A percentile compares a stretch with the other conserved stretches of the same genome.
phyloP scores from a whole-genome alignment of 2,888 invertebrate species.

The Megaustenia siamemsis region DNA sequence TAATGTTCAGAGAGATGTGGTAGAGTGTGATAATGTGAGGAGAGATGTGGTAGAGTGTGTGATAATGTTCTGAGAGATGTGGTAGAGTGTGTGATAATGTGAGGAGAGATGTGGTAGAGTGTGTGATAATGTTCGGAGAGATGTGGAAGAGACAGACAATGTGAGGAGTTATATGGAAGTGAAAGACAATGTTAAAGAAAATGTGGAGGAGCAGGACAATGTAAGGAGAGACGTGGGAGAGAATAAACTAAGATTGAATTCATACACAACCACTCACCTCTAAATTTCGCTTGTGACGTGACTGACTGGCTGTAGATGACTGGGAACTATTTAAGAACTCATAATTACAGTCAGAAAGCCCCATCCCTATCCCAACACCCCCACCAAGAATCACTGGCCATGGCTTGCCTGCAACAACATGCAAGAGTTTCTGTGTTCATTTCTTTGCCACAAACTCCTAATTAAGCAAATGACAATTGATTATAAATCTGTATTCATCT shows the following conservation, averaged over 20 bases:
- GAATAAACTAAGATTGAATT: background rate
- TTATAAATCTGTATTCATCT: too few species aligned
- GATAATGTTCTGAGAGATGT: too few species aligned
- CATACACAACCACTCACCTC: background rate
- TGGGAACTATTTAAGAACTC: conserved; percentile 80
- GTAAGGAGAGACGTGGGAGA: background rate
- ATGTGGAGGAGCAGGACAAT: background rate
- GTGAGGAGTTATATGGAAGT: background rate
- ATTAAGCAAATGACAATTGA: too few species aligned
- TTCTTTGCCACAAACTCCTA: too few species aligned
- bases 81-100: too few species aligned
- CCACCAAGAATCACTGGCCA: conserved; percentile 94
- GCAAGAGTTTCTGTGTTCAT: background rate
- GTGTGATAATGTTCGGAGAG: background rate
- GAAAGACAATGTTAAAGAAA: background rate
- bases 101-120: too few species aligned
- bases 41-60: too few species aligned
- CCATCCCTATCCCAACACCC: conserved; percentile 94
- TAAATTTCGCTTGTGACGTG: background rate
- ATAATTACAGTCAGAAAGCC: conserved; percentile 91
- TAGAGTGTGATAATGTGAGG: too few species aligned
- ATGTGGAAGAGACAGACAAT: background rate
- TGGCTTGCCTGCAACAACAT: conserved; percentile 83
- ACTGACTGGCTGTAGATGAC: background rate
- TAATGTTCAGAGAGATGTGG: too few species aligned